phyloP scores from a whole-genome alignment of 2,888 invertebrate genomes.

The Acanthosepion lycidas region DNA sequence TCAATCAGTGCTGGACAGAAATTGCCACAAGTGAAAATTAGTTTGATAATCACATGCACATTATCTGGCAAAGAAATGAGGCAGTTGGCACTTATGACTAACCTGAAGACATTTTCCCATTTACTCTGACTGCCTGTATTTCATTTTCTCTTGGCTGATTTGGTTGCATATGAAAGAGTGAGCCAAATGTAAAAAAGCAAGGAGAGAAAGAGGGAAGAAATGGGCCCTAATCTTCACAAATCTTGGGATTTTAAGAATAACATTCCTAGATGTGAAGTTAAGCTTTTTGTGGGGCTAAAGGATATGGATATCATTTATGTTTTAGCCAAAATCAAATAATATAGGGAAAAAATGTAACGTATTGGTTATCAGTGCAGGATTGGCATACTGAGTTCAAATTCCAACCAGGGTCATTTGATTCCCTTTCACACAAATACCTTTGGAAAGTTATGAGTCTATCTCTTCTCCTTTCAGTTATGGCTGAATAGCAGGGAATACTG shows the following conservation, averaged over 20 bases:
- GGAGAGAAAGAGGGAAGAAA: neutral
- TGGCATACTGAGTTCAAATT: too few relatives aligned
- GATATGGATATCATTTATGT: neutral
- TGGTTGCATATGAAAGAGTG: neutral
- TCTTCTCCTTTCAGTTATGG: too few relatives aligned
- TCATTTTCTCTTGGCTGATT: neutral
- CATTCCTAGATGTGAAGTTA: neutral
- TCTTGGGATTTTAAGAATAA: neutral
- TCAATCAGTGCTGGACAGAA: neutral
- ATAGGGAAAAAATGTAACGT: too few relatives aligned
- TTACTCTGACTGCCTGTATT: neutral
- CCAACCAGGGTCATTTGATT: too few relatives aligned
- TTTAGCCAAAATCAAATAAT: too few relatives aligned
- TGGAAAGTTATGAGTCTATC: too few relatives aligned
- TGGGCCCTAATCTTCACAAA: too few relatives aligned
- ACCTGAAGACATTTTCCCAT: neutral
- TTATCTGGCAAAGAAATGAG: neutral
- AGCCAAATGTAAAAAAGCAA: neutral
- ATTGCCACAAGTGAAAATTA: neutral
- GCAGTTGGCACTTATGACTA: neutral
- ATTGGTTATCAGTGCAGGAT: too few relatives aligned
- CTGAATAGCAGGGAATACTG: too few relatives aligned
- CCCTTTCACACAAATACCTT: too few relatives aligned
- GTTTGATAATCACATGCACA: neutral
- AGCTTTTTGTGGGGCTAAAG: neutral